Evolutionary conservation across 2,888 invertebrate species (phyloP).

Genomic region (Drosophila suboccidentalis): DNA sequence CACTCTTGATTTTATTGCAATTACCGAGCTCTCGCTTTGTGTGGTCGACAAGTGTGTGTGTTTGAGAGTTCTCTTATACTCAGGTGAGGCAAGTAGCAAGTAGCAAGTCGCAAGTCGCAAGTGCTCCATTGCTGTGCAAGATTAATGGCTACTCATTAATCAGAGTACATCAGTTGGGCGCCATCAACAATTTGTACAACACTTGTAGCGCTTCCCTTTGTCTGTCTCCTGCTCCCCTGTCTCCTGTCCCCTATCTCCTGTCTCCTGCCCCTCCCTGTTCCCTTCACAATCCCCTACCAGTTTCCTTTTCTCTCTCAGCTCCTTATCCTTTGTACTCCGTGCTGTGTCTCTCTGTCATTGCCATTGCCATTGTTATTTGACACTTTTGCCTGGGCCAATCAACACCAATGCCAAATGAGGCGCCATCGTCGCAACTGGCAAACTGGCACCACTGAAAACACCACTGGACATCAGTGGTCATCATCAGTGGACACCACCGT

Average conservation of each 20-base stretch:
- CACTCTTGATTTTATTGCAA: constrained; percentile 50
- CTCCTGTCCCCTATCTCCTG: not conserved
- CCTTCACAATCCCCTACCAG: not conserved
- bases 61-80: not conserved
- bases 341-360: constrained; percentile 23
- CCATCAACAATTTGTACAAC: constrained; percentile 66
- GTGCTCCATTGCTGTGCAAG: constrained; percentile 62
- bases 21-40: constrained; percentile 58
- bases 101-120: constrained; percentile 9
- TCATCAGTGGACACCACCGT: constrained; percentile 21
- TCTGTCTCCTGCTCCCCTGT: not conserved
- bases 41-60: constrained; percentile 56
- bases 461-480: constrained; percentile 1
- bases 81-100: constrained; percentile 14
- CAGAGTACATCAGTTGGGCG: constrained; percentile 69
- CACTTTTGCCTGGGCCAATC: constrained; percentile 74
- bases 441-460: not conserved
- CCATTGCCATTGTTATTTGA: constrained; percentile 69
- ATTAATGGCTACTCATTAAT: constrained; percentile 85
- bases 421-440: constrained; percentile 55
- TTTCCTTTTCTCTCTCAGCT: not conserved
- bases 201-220: constrained; percentile 68
- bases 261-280: not conserved
- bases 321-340: constrained; percentile 18
- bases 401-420: constrained; percentile 68